Evolutionary conservation across 1,140 invertebrate species (phyloP), one percentile per base, ranked within the genome.

Genomic region (Microvelia longipes): DNA sequence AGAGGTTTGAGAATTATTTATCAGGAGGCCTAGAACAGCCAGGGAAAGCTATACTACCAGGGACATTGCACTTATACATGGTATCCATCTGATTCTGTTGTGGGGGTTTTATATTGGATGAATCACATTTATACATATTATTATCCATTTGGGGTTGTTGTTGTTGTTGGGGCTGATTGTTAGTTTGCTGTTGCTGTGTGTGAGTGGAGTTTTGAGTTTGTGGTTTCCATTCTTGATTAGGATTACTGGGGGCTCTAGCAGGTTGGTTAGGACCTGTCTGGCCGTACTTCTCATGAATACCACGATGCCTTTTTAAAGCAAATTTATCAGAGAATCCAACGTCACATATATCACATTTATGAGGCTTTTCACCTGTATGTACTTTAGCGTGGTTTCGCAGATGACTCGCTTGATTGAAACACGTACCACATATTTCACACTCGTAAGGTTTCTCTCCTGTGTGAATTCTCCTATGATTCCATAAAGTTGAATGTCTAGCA

Each of bases 391-490:
- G 90, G 80, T 92, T 92, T 77, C 92, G 91, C 28, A 92, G 80
- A 80, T 92, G 90, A n/a, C 90, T 91, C 0, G 90, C 90, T 80
- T 92, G 90, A 78, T 90, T 91, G 75, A 92, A 92, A 28, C 89
- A 89, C 2, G 89, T 90, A 1, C 89, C 89, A 75, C 90, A 92
- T 30, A 89, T 89, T 68, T 90, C 89, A 80, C 90, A 92, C 73
- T 86, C 86, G 75, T 92, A 92, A 13, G 92, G 91, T 78, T 93
- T 93, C 81, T 94, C 91, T 24, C 92, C 92, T 1, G 93, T 98
- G 78, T 98, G 96, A 72, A 98, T 97, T 70, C 94, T 86, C 63
- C 93, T 84, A 78, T 97, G 94, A 78, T 93, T 93, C 89, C 91
- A 93, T 60, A 94, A 80, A 0, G 90, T 94, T 28, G 88, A 92